Evolutionary conservation across 2,113 vertebrate genomes (phyloP).

Genomic region (Numida meleagris): DNA sequence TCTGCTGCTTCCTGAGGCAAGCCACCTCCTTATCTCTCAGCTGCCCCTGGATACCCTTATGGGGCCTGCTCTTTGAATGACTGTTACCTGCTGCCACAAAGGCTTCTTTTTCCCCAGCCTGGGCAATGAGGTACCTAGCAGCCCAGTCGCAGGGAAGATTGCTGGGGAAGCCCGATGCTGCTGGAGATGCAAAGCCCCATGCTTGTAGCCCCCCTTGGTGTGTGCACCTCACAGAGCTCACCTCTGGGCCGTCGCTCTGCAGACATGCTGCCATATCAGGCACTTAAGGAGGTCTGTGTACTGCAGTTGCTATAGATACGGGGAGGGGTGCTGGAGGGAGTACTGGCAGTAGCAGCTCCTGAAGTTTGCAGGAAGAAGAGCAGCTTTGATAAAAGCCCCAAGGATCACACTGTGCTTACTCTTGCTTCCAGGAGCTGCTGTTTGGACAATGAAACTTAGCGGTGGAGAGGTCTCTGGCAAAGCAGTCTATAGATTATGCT

Average conservation of each 20-base stretch:
- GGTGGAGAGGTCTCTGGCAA: neutral
- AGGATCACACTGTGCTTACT: neutral
- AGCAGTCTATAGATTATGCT: neutral
- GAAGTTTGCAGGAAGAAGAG: neutral
- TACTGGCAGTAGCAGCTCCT: accelerated
- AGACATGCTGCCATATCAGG: neutral
- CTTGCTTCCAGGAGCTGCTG: neutral
- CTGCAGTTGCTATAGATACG: neutral
- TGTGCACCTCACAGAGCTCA: neutral
- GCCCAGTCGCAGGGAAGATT: accelerated
- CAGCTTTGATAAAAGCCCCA: neutral
- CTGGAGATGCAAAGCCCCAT: accelerated
- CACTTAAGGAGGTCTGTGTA: accelerated
- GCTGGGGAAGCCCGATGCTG: accelerated
- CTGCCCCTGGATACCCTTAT: accelerated
- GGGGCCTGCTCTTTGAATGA: neutral
- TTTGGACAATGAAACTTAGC: neutral
- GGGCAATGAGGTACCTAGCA: neutral
- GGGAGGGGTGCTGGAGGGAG: neutral
- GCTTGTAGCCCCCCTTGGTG: accelerated
- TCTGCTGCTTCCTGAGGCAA: neutral
- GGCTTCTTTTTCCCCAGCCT: neutral
- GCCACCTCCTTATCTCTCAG: neutral
- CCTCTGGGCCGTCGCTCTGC: neutral
- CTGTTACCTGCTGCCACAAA: neutral